Evolutionary conservation across 2,797 vertebrate species (phyloP), one percentile per base, ranked within the genome.

Genomic region (Kryptolebias ocellatus): DNA sequence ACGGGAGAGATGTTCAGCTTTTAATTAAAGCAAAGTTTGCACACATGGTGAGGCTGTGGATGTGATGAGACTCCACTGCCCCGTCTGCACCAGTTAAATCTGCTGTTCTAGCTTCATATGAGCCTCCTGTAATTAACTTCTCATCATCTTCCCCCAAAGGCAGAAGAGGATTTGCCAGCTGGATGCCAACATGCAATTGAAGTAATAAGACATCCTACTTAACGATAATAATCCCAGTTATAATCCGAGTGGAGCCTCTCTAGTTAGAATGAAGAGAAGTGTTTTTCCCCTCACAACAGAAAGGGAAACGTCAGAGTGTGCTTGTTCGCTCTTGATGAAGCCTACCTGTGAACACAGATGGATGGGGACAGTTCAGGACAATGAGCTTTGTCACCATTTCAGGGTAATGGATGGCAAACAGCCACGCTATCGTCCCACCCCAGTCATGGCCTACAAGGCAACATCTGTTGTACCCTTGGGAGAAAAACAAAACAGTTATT

Each of bases 321-420:
- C 44, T n/a, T 0, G 1, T 61, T 42, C 9, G 14, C 10, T 3
- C 11, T 20, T 16, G 28, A 20, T 34, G 4, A 45, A 68, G 83
- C 94, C 0, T 89, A 99, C 98, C 97, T 92, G 95, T 94, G 75
- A 97, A 97, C 67, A 98, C 96, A 59, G 95, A 96, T 15, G 98
- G 98, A 83, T 99, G 98, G 67, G 98, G 97, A 79, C 96, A 98
- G 90, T 98, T 99, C 44, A 99, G 91, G 78, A 98, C 96, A 54
- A 99, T 95, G 78, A 99, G 95, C 76, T 97, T 99, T 7, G 94
- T 95, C 84, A 99, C 96, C 96, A 97, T 96, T 92, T 99, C 98
- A 2, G 98, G 98, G 83, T 98, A 98, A 85, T 98, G 95, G 76
- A 99, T 96, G 58, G 98, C 96, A 67, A 96, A 95, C 55, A 98